phyloP scores from a whole-genome alignment of 2,888 invertebrate genomes.

The Trichogramma dendrolimi region DNA sequence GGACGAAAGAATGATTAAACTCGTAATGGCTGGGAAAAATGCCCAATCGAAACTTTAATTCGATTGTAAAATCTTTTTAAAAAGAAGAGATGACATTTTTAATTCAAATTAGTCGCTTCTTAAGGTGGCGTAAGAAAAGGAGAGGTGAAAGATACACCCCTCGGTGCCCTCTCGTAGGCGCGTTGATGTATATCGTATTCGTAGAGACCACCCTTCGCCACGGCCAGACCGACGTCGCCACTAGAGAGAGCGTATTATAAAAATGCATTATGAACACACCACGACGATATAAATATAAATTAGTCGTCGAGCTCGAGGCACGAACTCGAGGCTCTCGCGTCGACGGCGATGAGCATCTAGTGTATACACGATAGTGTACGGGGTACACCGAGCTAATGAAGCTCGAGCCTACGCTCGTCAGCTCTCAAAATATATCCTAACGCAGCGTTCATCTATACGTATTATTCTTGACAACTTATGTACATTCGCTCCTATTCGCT shows the following conservation, averaged over 20 bases:
- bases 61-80: too few relatives aligned
- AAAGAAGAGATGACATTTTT: too few relatives aligned
- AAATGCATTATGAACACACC: conserved; percentile 35
- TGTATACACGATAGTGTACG: not conserved
- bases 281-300: conserved; percentile 35
- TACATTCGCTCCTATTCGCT: too few relatives aligned
- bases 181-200: not conserved
- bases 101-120: too few relatives aligned
- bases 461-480: too few relatives aligned
- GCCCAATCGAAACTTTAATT: too few relatives aligned
- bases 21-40: too few relatives aligned
- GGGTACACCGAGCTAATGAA: too few relatives aligned
- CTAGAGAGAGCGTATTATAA: conserved; percentile 33
- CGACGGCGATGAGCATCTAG: conserved; percentile 14
- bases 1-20: too few relatives aligned
- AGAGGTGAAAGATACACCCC: not conserved
- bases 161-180: conserved; percentile 12
- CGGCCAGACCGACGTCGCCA: conserved; percentile 21
- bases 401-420: too few relatives aligned
- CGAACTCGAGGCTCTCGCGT: conserved; percentile 21
- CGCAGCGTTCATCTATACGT: too few relatives aligned
- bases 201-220: conserved; percentile 27
- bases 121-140: not conserved
- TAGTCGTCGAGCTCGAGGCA: conserved; percentile 32
- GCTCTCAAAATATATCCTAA: too few relatives aligned